Conservation (phyloP, 2,888 invertebrate genomes). For the Melieria picta region DNA sequence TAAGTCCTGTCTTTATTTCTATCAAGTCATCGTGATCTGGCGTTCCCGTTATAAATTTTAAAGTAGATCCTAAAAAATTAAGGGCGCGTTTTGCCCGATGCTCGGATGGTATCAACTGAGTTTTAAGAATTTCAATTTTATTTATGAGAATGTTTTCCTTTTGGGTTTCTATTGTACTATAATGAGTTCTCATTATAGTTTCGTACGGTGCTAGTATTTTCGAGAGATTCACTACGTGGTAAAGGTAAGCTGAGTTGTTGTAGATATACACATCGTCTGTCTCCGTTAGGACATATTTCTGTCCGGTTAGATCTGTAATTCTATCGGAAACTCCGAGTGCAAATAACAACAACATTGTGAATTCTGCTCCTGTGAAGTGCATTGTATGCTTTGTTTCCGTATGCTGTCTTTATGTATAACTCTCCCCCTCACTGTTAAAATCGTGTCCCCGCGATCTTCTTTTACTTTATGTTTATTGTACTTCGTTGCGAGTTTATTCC, state of each 20-base stretch:
- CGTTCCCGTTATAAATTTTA: constrained; percentile 29
- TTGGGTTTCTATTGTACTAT: background rate
- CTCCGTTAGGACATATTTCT: constrained; percentile 28
- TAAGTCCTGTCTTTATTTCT: constrained; percentile 29
- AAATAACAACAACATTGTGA: background rate
- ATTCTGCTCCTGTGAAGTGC: constrained; percentile 1
- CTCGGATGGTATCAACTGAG: constrained; percentile 9
- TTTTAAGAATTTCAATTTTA: constrained; percentile 13
- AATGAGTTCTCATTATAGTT: background rate
- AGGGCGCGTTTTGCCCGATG: too few relatives aligned
- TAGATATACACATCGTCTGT: constrained; percentile 24
- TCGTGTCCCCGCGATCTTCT: constrained; percentile 5
- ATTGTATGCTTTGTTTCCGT: constrained; percentile 14
- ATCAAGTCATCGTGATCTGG: constrained; percentile 31
- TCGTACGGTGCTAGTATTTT: constrained; percentile 18
- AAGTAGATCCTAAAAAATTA: constrained; percentile 31
- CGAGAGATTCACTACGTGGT: constrained; percentile 22
- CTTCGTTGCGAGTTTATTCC: background rate
- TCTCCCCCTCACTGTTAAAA: constrained; percentile 12
- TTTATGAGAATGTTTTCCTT: constrained; percentile 4
- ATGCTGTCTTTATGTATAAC: constrained; percentile 9
- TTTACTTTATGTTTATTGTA: too few relatives aligned
- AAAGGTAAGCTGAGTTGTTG: constrained; percentile 22
- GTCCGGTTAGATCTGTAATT: constrained; percentile 23
- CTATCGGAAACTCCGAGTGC: constrained; percentile 4